These are phyloP conservation scores for Brachymystax lenok DNA, from an alignment of 2,797 vertebrate genomes.

Conservation along the genomic window DNA sequence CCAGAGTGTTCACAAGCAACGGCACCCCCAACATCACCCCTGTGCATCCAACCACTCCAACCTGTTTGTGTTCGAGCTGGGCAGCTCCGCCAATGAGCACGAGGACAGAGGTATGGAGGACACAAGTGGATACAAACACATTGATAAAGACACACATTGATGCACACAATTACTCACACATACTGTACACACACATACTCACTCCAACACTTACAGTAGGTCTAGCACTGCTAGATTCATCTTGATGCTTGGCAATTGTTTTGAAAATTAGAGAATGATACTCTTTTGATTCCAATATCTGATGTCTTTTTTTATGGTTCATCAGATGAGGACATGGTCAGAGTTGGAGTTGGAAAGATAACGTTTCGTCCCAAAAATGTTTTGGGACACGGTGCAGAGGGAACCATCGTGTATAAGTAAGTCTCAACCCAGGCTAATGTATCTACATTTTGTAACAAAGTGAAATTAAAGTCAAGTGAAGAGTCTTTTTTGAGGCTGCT, in stretches of 20 bases:
- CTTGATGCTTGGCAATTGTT: background rate
- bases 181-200: background rate
- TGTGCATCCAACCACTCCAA: constrained; percentile 90
- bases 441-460: background rate
- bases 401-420: constrained; percentile 97
- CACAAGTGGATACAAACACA: background rate
- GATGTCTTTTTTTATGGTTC: background rate
- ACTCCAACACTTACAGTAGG: background rate
- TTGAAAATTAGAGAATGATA: background rate
- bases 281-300: background rate
- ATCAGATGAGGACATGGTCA: constrained; percentile 84
- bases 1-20: constrained; percentile 88
- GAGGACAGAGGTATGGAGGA: constrained; percentile 83
- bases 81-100: constrained; percentile 81
- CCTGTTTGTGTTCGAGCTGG: constrained; percentile 81
- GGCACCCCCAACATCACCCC: constrained; percentile 77
- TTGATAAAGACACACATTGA: background rate
- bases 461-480: background rate
- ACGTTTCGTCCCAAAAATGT: constrained; percentile 89
- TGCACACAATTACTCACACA: background rate
- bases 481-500: too few species aligned
- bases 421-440: constrained; percentile 14
- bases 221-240: background rate
- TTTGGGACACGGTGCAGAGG: constrained; percentile 94
- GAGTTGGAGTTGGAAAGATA: constrained; percentile 87